Base-by-base conservation (phyloP, 2,888 invertebrate species). In the Ennomos fuscantarius region DNA sequence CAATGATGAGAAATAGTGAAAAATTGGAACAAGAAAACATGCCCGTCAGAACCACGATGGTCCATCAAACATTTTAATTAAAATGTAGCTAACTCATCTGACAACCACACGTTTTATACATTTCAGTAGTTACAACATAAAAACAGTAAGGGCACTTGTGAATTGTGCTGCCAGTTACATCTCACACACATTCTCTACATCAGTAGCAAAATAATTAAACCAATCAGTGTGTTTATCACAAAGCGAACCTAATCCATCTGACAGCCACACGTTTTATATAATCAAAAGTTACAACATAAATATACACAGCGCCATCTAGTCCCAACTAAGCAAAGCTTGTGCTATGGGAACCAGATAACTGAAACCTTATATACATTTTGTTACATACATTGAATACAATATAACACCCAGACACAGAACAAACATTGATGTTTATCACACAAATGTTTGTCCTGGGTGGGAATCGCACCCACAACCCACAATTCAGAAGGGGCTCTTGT, bases 41-140 rank as follows among this genome's bases (percentile, higher is more conserved):
- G 52, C 53, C 11, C 15, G 52, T 53, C 53, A 58, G 15, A 48
- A 44, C 31, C 12, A 37, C 10, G 47, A 43, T 15, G 44, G 40
- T 10, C 43, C 53, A 49, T 53, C 53, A 58, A 58, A 49, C 53
- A 44, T 40, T 53, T 53, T 53, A 53, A 58, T 58, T 58, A 58
- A 58, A 58, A 58, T 49, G 44, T 32, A 47, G 40, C 53, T 40
- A 49, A 33, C 53, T 57, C 47, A 52, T 53, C 58, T 53, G 58
- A 58, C 52, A 53, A 45, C 49, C 43, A 36, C 47, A 48, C 52
- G 36, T 41, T 48, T 34, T 43, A 13, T 43, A 47, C 34, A 37
- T 9, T 15, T 40, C 40, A 35, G 31, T 34, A 35, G 32, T 31
- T 9, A 9, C 13, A 10, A 33, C 37, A 24, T 47, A 46, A 40